Base-by-base conservation (phyloP, 2,797 vertebrate genomes). In the Stomatorhinus walkeri region DNA sequence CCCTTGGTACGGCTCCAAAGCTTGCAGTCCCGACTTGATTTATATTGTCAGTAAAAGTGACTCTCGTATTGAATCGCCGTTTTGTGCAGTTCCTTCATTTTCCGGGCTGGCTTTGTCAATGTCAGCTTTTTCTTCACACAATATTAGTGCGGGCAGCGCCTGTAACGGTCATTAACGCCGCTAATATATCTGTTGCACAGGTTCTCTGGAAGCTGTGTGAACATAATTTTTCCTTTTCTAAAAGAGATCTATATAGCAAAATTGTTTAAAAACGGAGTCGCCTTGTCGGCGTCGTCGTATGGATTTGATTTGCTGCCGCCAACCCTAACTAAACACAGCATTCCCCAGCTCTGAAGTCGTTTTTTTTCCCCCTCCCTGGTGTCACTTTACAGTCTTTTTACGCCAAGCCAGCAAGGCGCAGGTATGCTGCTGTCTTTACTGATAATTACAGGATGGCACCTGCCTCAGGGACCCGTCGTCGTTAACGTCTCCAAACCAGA, bases 181-280 rank as follows among this genome's bases (percentile, higher is more conserved):
- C 72, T 79, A 79, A 79, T 79, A 79, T 79, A 79, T 79, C 72
- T 79, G 72, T 28, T 79, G 72, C 72, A 79, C 72, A 79, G 36
- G 72, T 79, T 43, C 72, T 43, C 72, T 43, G 72, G 72, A 79
- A 43, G 72, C 4, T n/a, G 14, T 79, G 32, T 43, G 32, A 40
- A 40, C 40, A 40, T 43, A 36, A 19, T 79, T 79, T 43, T 43
- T 79, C 40, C 19, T 79, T 79, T 79, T 43, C 19, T n/a, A n/a
- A 43, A 79, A 79, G 16, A n/a, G 72, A 79, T 19, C 72, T 40
- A 12, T 79, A 79, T 43, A 43, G 6, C 19, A 79, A 79, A 79
- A 79, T 40, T 79, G 32, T 79, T 36, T 40, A 79, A 79, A 79
- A 43, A 19, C 40, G 36, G 36, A 19, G 36, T 79, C 40, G 32